Base-by-base conservation (phyloP, 2,797 vertebrate genomes). In the Pseudocheirus occidentalis region DNA sequence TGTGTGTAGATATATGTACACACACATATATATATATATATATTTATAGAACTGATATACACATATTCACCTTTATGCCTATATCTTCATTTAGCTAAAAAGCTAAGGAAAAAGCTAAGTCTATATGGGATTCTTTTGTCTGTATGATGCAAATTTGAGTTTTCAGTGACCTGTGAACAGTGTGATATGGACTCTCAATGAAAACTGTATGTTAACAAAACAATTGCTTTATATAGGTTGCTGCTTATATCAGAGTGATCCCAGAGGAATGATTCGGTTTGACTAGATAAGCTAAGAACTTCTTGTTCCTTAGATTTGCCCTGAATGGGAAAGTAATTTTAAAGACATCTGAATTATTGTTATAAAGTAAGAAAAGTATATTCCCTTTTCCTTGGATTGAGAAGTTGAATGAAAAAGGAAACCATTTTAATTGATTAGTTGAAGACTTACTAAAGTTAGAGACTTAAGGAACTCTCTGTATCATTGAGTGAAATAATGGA, bases 311-410 rank as follows among this genome's bases (percentile, higher is more conserved):
- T 87, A 87, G 73, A 46, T 10, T 87, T 87, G 9, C 40, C 21
- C 40, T 87, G 21, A 87, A 50, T 46, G 24, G 40, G 46, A 87
- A 87, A 87, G 40, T 87, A 10, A 46, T 27, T 87, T 87, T 87
- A 87, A 50, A 87, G 0, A 40, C 1, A 50, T 50, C 58, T 53
- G 91, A 97, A 95, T 94, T 95, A n/a, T 81, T 55, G 94, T 62
- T 55, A 92, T 95, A 96, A n/a, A 92, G 27, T 92, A 95, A 6
- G 81, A 90, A 87, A 73, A 27, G 92, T 4, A 94, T 93, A 94
- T 93, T 94, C 56, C 94, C 50, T 95, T 93, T 96, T 62, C 55
- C 12, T 89, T 93, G 21, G 46, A 55, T 55, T 90, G 90, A 34
- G 12, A 93, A 57, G 92, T 95, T 91, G 4, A 87, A 93, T 92